phyloP scores from a whole-genome alignment of 2,113 vertebrate species.

The Spea bombifrons region DNA sequence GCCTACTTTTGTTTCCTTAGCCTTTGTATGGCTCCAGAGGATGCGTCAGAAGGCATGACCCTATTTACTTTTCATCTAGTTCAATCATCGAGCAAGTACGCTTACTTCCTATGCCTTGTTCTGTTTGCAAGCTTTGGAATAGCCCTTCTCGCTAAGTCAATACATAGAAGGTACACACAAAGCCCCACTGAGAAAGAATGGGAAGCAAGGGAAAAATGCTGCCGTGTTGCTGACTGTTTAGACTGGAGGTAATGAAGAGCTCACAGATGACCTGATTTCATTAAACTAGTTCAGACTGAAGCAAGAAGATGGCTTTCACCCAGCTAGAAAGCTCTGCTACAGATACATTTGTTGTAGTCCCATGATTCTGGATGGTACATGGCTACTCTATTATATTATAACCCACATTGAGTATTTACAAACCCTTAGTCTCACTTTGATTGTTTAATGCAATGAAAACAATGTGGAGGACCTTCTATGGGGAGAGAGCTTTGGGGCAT shows the following conservation, averaged over 20 bases:
- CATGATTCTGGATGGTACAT: too few relatives aligned
- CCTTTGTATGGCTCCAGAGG: conserved; percentile 60
- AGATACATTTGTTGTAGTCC: background rate
- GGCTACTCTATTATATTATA: too few relatives aligned
- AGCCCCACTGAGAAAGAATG: conserved; percentile 61
- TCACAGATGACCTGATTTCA: conserved; percentile 88
- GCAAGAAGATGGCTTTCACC: conserved; percentile 55
- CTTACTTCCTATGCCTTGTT: conserved; percentile 56
- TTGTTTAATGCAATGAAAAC: too few relatives aligned
- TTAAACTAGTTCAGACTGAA: conserved; percentile 79
- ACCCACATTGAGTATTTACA: too few relatives aligned
- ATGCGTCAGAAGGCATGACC: conserved; percentile 57
- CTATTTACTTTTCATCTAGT: conserved; percentile 60
- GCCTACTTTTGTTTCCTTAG: conserved; percentile 62
- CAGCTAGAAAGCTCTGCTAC: conserved; percentile 1
- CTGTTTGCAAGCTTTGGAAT: conserved; percentile 68
- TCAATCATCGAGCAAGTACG: conserved; percentile 60
- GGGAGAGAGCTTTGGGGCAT: too few relatives aligned
- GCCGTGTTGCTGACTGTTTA: conserved; percentile 76
- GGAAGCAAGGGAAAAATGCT: conserved; percentile 65
- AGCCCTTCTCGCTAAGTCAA: conserved; percentile 65
- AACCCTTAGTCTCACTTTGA: too few relatives aligned
- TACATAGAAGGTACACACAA: conserved; percentile 65
- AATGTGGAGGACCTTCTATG: too few relatives aligned
- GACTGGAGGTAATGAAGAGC: conserved; percentile 89